Evolutionary conservation across 1,140 invertebrate genomes (phyloP), one percentile per base, ranked within the genome.

Genomic region (Drosophila trapezifrons): DNA sequence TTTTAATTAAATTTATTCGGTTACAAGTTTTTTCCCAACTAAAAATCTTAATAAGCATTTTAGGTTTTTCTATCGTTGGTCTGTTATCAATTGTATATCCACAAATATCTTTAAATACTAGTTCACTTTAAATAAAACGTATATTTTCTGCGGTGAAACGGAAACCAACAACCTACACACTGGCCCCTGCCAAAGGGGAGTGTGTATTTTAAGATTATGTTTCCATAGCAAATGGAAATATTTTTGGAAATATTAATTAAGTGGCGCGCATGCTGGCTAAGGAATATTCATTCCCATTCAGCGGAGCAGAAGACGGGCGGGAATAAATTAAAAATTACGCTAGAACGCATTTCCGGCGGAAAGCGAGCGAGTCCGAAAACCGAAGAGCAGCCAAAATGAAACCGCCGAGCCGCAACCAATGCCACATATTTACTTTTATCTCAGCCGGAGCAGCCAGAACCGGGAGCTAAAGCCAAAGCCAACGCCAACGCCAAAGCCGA

Each of bases 401-500:
- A 72, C 73, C 79, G 77, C 56, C 54, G 27, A 65, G 83, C 79
- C 67, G 71, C 78, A 82, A 81, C 83, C 84, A 78, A 75, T 72
- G 80, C 84, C 80, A 89, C 84, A 84, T 89, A 89, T 89, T 89
- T 89, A 89, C 85, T 89, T 89, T 89, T 89, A 89, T 89, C 84
- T 84, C 77, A 72, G 55, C 57, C 40, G 38, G 58, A 73, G 75
- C 74, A 87, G 76, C 73, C 58, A 35, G 40, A 43, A 46, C 38
- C 40, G 42, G 62, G 62, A 49, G 29, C 52, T 43, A 22, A 40
- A 67, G 12, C 64, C 80, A 84, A 77, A 78, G 77, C 80, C 80
- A 66, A 67, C 73, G 69, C 66, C 56, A 51, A 60, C 55, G 62
- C 49, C 38, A 45, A 45, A 60, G 62, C 70, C 79, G 74, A 71